phyloP scores from a whole-genome alignment of 2,113 vertebrate species.

The Tychaedon coryphoeus region DNA sequence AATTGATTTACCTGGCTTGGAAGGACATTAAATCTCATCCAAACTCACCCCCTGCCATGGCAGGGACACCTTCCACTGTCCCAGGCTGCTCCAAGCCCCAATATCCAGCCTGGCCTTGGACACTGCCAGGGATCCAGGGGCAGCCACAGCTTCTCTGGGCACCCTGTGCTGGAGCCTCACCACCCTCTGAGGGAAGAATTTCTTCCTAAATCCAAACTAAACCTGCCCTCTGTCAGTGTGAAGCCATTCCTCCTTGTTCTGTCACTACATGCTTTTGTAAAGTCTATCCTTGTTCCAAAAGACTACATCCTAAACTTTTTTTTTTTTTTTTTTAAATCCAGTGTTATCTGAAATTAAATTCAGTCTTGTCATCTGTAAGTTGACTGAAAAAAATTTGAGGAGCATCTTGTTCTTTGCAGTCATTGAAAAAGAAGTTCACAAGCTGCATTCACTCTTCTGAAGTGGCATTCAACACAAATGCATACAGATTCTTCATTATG shows the following conservation, averaged over 20 bases:
- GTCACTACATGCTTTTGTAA: not conserved
- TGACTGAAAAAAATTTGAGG: not conserved
- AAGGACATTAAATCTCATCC: not conserved
- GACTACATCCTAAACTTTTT: fast-evolving
- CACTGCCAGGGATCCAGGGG: not conserved
- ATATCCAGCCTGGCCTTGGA: fast-evolving
- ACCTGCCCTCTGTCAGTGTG: not conserved
- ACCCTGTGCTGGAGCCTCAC: fast-evolving
- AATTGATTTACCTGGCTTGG: not conserved
- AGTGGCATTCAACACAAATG: not conserved
- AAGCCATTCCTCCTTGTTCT: not conserved
- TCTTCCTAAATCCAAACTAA: not conserved
- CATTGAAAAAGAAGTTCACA: not conserved
- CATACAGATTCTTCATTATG: not conserved
- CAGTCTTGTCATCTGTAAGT: not conserved
- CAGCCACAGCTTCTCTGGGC: not conserved
- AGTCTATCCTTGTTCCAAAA: not conserved
- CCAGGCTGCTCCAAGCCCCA: not conserved
- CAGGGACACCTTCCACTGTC: not conserved
- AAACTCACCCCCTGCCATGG: not conserved
- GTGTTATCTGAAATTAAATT: not conserved
- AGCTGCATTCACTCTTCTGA: not conserved
- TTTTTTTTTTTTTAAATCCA: not conserved
- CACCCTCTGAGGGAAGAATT: not conserved
- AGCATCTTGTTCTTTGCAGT: not conserved